Base-by-base conservation (phyloP, 2,113 vertebrate genomes). In the Rutilus rutilus region DNA sequence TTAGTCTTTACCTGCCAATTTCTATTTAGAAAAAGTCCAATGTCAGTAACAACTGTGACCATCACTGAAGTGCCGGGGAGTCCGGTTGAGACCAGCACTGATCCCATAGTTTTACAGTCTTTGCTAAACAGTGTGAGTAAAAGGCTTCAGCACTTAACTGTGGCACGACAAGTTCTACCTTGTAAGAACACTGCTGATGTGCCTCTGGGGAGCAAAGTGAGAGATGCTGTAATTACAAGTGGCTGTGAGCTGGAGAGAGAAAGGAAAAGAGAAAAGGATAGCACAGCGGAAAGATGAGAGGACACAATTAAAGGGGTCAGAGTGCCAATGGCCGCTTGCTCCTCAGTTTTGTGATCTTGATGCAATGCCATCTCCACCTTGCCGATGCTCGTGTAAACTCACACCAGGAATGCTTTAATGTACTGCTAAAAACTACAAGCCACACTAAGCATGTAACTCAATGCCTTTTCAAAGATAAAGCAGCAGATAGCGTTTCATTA, bases 201-300 rank as follows among this genome's bases (percentile, higher is more conserved):
- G 79, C 50, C 62, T 27, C 79, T 77, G 64, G 83, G 83, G 83
- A 88, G 64, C 4, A 47, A 69, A 73, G 79, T 80, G 30, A 86
- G 65, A 80, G 85, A 85, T 84, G 45, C 76, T 86, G 86, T 87
- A 89, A 89, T 89, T 89, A 88, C 54, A 76, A 74, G 45, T 27
- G 45, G 71, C 76, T 67, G 65, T 78, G 36, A 17, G 78, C 60
- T 60, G 64, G 15, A 71, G 69, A 76, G 45, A 54, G 52, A 77
- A 82, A 14, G 10, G 52, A 25, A 60, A 15, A 54, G 71, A 57
- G 19, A 25, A 65, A 71, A 52, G 39, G 33, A 67, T 83, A 62
- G 39, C 74, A 62, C 80, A 74, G 59, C 62, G 78, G 82, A 85
- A 87, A 88, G 67, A 86, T 67, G 78, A 86, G 86, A 78, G 76